Base-by-base conservation (phyloP, 2,888 invertebrate genomes). In the Lithophane leautieri region DNA sequence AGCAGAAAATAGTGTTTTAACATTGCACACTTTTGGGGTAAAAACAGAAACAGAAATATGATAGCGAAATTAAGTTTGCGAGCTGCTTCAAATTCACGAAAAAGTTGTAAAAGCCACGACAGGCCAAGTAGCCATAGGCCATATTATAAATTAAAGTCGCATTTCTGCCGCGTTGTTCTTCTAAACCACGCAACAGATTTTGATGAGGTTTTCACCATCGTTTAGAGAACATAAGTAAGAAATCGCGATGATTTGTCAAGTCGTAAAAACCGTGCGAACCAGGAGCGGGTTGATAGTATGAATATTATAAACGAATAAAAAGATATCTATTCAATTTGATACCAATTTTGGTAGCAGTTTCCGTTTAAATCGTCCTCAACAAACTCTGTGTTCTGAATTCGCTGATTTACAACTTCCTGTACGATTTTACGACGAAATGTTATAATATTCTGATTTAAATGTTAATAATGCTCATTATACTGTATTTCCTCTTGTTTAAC, bases 371-470 rank as follows among this genome's bases (percentile, higher is more conserved):
- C 80, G 25, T 78, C 62, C 56, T 76, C 62, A 68, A 58, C 56
- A 9, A 67, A 52, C 40, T 56, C 40, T 19, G 19, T 81, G 8
- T 25, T 50, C 19, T 56, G 62, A 47, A 52, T 63, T 76, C 44
- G 76, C 62, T 52, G 67, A 76, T 81, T 67, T 74, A 61, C 16
- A 52, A 56, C 44, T 80, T 78, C 81, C 77, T 65, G 34, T 54
- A 54, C 9, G 11, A 56, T 66, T 47, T 22, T 54, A 58, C n/a
- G 28, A 63, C 28, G 1, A 28, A 56, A 70, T 50, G 34, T 75
- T 62, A 60, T 52, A 65, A 63, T 60, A 60, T 56, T 19, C 11
- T 22, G 47, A 72, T 78, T 66, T 61, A 40, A n/a, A 78, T 66
- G 6, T 60, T 65, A 65, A 54, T 65, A 65, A 54, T 65, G 12